These are phyloP conservation scores for Leptinotarsa rubiginosa DNA, from an alignment of 2,888 invertebrate species.

Conservation along the genomic window DNA sequence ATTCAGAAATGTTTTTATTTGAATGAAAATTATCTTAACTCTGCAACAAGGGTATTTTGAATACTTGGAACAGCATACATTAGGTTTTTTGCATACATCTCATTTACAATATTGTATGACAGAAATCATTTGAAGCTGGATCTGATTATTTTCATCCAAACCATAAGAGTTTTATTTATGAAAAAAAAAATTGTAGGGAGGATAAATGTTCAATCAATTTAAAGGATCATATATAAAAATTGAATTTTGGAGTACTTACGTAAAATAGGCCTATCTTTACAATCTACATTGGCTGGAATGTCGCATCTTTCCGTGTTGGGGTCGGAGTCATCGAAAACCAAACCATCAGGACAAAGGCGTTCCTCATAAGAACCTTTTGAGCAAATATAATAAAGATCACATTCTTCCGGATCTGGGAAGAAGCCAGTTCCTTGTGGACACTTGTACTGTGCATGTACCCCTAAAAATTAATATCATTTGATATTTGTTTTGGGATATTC, in stretches of 20 bases:
- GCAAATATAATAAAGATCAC: constrained; percentile 84
- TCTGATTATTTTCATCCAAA: no score
- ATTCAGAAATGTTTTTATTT: no score
- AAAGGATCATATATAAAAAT: no score
- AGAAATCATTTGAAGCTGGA: no score
- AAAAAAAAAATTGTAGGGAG: no score
- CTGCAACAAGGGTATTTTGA: no score
- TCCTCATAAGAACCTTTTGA: constrained; percentile 74
- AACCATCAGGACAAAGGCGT: constrained; percentile 81
- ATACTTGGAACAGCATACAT: no score
- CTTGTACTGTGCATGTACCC: constrained; percentile 67
- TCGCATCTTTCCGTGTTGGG: constrained; percentile 81
- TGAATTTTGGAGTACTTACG: constrained; percentile 70
- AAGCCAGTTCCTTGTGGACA: constrained; percentile 81
- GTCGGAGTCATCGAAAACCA: constrained; percentile 80
- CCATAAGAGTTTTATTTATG: no score
- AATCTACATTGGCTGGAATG: constrained; percentile 82
- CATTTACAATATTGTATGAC: no score
- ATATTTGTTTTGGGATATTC: not conserved
- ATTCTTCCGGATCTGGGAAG: constrained; percentile 80
- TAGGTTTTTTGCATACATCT: no score
- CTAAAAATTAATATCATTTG: constrained; percentile 33
- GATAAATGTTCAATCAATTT: no score
- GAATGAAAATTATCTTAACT: no score
- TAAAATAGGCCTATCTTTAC: constrained; percentile 78